phyloP scores from a whole-genome alignment of 2,797 vertebrate genomes.

The Echiichthys vipera region DNA sequence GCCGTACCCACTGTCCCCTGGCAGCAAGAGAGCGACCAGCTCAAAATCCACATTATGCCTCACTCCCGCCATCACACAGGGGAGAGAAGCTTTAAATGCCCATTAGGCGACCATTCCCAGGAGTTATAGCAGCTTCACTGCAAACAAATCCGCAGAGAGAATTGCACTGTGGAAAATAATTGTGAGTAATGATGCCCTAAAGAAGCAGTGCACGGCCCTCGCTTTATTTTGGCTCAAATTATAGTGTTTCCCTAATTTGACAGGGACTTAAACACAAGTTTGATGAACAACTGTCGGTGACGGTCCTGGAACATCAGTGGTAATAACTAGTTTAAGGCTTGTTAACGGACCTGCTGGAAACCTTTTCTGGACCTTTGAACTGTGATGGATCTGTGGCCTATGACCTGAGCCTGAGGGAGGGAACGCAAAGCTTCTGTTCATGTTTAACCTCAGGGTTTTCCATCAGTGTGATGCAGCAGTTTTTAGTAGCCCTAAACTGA shows the following conservation, averaged over 20 bases:
- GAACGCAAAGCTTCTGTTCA: conserved; percentile 37
- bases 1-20: conserved; percentile 68
- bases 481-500: neutral
- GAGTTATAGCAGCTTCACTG: conserved; percentile 43
- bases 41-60: conserved; percentile 48
- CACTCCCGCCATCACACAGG: conserved; percentile 19
- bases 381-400: conserved; percentile 33
- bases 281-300: neutral
- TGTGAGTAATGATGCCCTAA: conserved; percentile 4
- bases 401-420: conserved; percentile 35
- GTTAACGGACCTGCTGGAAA: conserved; percentile 27
- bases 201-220: neutral
- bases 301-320: neutral
- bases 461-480: neutral
- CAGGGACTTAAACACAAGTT: neutral
- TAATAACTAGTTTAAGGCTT: conserved; percentile 16
- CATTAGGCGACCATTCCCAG: conserved; percentile 54
- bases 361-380: conserved; percentile 50
- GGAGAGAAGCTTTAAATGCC: conserved; percentile 46
- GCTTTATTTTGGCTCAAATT: conserved; percentile 1
- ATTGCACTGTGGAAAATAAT: conserved; percentile 33
- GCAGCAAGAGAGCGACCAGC: conserved; percentile 33
- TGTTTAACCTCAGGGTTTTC: conserved; percentile 43
- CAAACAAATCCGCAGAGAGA: conserved; percentile 29
- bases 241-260: neutral